phyloP scores from a whole-genome alignment of 2,113 vertebrate species.

The Sakesphorus luctuosus region DNA sequence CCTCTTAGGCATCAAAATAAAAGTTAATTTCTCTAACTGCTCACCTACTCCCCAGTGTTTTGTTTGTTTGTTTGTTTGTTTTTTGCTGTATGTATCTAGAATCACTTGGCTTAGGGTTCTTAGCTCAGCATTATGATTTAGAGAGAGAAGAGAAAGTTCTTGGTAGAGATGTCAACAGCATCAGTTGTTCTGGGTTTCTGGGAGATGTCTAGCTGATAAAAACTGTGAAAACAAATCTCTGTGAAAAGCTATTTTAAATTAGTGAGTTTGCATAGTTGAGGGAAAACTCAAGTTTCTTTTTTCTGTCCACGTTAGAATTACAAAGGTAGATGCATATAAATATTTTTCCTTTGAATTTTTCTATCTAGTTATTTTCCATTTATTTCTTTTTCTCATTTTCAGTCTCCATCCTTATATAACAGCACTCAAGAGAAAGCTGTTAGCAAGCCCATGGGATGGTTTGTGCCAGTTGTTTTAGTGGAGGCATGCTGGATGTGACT shows the following conservation, averaged over 20 bases:
- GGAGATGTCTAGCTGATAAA: background rate
- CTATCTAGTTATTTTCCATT: constrained; percentile 22
- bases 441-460: background rate
- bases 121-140: background rate
- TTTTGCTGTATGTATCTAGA: background rate
- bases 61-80: too few species aligned
- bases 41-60: background rate
- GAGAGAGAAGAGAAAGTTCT: background rate
- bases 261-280: background rate
- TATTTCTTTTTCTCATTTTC: constrained; percentile 18
- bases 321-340: background rate
- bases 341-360: background rate
- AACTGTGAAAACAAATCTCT: background rate
- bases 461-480: constrained; percentile 41
- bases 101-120: background rate
- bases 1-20: background rate
- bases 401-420: constrained; percentile 10
- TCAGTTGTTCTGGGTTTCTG: background rate
- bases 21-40: background rate
- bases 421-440: constrained; percentile 19
- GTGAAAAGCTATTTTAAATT: constrained; percentile 12
- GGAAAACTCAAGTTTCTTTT: background rate
- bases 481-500: background rate
- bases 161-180: background rate
- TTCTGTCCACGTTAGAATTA: background rate